phyloP scores from a whole-genome alignment of 2,888 invertebrate species.

The Euphydryas editha region DNA sequence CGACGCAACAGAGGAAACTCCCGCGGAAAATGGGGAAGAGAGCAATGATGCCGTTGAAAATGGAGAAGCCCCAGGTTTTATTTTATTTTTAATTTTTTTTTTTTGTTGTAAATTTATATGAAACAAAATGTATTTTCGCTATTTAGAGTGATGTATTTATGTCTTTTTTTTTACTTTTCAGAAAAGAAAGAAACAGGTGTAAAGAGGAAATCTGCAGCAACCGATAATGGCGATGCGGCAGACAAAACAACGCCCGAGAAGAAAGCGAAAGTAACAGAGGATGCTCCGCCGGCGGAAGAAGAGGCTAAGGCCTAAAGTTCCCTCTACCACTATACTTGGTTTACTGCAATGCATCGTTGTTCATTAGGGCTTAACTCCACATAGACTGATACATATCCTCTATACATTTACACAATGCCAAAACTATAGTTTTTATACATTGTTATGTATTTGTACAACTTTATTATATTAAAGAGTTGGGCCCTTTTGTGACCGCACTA shows the following conservation, averaged over 20 bases:
- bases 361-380: constrained; percentile 76
- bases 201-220: constrained; percentile 88
- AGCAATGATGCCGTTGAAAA: constrained; percentile 79
- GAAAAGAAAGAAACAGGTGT: constrained; percentile 81
- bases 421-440: constrained; percentile 67
- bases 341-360: constrained; percentile 80
- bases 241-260: constrained; percentile 88
- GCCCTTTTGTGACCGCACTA: constrained; percentile 75
- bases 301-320: constrained; percentile 83
- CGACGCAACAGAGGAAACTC: constrained; percentile 65
- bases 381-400: constrained; percentile 60
- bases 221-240: constrained; percentile 78
- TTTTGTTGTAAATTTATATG: not conserved
- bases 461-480: constrained; percentile 62
- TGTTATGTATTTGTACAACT: constrained; percentile 58
- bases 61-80: constrained; percentile 71
- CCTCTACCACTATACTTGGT: constrained; percentile 61
- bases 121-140: no score
- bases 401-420: constrained; percentile 57
- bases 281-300: constrained; percentile 81
- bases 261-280: constrained; percentile 88
- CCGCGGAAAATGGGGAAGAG: constrained; percentile 75
- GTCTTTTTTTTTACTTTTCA: constrained; percentile 51
- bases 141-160: not conserved
- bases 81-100: constrained; percentile 43